These are phyloP conservation scores for Rhombomys opimus DNA, from an alignment of 2,113 vertebrate genomes.

Conservation along the genomic window DNA sequence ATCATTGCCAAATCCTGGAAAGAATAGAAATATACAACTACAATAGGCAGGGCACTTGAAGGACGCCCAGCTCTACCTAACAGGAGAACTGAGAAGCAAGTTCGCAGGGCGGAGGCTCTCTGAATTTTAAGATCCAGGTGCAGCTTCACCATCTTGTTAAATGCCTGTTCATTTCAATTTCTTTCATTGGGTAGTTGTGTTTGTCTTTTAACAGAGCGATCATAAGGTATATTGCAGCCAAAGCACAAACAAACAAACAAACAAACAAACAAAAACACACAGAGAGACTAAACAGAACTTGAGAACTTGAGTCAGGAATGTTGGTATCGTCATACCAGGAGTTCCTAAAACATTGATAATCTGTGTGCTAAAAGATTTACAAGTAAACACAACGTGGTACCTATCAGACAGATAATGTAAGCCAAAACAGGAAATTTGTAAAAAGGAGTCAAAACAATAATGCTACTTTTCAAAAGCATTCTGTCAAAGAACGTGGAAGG, in stretches of 20 bases:
- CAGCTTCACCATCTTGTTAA: background rate
- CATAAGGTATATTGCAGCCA: background rate
- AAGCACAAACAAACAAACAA: background rate
- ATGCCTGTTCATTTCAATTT: background rate
- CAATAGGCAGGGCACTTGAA: no score
- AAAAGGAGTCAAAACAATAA: background rate
- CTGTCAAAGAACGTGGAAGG: background rate
- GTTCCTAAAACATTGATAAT: background rate
- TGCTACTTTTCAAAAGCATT: background rate
- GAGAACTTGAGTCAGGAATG: background rate
- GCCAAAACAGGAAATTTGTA: background rate
- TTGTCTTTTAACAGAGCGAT: background rate
- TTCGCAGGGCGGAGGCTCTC: background rate
- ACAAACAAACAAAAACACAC: no score
- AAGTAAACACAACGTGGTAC: background rate
- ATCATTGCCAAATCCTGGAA: background rate
- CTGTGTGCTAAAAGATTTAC: background rate
- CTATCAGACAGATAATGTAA: no score
- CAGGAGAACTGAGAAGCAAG: background rate
- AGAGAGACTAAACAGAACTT: background rate
- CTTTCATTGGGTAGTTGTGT: background rate
- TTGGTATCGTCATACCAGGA: background rate
- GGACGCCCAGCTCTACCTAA: no score
- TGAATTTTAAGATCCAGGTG: background rate
- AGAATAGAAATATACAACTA: background rate